These are phyloP conservation scores for Oryzaephilus surinamensis DNA, from an alignment of 1,140 invertebrate species.

Conservation along the genomic window DNA sequence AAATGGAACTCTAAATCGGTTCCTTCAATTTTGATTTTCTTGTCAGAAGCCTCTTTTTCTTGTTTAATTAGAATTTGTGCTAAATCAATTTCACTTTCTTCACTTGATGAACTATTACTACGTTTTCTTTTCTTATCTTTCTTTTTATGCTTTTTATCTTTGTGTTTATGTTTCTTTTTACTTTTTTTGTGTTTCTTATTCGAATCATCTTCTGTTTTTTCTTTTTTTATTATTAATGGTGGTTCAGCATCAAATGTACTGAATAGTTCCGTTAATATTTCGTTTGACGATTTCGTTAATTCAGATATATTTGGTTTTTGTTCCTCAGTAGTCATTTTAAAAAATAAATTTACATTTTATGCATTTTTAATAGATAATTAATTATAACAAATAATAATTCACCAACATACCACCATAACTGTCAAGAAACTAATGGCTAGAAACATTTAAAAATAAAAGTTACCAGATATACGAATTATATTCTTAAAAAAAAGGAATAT, in stretches of 20 bases:
- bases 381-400: too few relatives aligned
- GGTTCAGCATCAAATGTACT: conserved; percentile 56
- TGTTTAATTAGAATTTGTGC: conserved; percentile 29
- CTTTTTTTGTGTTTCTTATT: conserved; percentile 46
- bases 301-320: conserved; percentile 2
- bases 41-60: conserved; percentile 24
- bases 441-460: too few relatives aligned
- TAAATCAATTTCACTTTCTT: conserved; percentile 26
- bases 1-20: conserved; percentile 15
- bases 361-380: too few relatives aligned
- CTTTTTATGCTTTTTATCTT: conserved; percentile 39
- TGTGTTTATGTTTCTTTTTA: conserved; percentile 44
- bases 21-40: conserved; percentile 27
- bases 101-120: conserved; percentile 11
- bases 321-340: not conserved
- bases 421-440: too few relatives aligned
- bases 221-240: conserved; percentile 46
- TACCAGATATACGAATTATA: too few relatives aligned
- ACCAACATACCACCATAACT: too few relatives aligned
- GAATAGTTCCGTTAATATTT: conserved; percentile 70
- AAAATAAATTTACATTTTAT: too few relatives aligned
- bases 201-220: conserved; percentile 38
- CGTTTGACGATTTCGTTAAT: conserved; percentile 47
- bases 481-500: too few relatives aligned
- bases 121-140: conserved; percentile 34